Conservation (phyloP, 2,888 invertebrate species). For the Ochropacha duplaris region DNA sequence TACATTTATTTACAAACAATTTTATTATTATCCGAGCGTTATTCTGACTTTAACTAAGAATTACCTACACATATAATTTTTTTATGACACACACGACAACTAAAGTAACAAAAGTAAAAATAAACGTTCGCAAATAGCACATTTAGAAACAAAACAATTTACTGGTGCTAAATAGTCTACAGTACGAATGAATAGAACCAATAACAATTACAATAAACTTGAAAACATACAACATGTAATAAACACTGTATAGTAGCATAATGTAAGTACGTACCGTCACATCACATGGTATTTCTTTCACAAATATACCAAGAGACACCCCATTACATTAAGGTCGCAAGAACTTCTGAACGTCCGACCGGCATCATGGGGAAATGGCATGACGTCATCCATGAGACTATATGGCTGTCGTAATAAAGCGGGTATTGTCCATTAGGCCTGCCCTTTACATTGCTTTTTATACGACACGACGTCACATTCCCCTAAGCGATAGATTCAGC, state of each 20-base stretch:
- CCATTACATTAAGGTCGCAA: slow-evolving; percentile 21
- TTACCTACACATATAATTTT: not conserved
- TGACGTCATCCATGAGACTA: not conserved
- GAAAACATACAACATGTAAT: not conserved
- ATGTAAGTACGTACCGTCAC: not conserved
- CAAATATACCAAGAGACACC: slow-evolving; percentile 10
- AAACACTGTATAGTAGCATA: not conserved
- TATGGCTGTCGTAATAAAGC: not conserved
- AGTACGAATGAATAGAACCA: slow-evolving; percentile 4
- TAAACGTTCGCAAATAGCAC: not conserved
- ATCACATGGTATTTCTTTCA: not conserved
- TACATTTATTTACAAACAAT: no score
- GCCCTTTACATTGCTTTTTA: not conserved
- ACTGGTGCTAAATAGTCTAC: not conserved
- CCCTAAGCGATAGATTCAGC: not conserved
- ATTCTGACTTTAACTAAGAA: no score
- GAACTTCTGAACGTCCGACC: slow-evolving; percentile 17
- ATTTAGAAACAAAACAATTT: not conserved
- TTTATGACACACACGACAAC: not conserved
- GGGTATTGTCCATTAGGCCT: not conserved
- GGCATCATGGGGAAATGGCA: not conserved
- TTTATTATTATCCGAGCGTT: no score
- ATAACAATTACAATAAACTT: not conserved
- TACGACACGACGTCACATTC: not conserved
- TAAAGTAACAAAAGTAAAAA: not conserved